Conservation (phyloP, 2,797 vertebrate genomes). For the Gallinago solitaria region DNA sequence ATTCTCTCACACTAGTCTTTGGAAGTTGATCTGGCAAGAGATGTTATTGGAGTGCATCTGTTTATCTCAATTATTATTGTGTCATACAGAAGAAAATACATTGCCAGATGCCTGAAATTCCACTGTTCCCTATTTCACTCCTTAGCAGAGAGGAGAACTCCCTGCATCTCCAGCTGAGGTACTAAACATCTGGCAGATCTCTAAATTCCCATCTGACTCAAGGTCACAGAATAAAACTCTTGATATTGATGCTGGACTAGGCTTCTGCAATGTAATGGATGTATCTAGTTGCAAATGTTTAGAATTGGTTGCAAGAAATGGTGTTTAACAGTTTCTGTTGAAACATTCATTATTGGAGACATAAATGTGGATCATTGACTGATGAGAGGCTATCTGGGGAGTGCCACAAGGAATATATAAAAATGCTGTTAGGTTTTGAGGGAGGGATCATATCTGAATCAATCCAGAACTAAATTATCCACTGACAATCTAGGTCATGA, state of each 20-base stretch:
- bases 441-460: neutral
- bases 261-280: neutral
- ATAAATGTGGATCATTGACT: neutral
- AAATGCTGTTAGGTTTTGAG: neutral
- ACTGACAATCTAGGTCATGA: neutral
- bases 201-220: neutral
- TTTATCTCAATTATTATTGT: slow-evolving; percentile 37
- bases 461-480: neutral
- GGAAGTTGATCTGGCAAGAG: neutral
- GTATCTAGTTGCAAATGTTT: neutral
- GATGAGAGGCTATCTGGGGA: neutral
- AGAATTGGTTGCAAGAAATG: neutral
- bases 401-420: neutral
- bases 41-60: neutral
- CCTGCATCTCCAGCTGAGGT: neutral
- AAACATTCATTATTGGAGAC: neutral
- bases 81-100: slow-evolving; percentile 4
- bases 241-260: neutral
- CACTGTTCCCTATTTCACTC: neutral
- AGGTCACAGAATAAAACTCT: neutral
- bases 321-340: neutral
- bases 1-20: neutral
- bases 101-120: slow-evolving; percentile 52
- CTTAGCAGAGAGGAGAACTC: neutral
- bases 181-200: slow-evolving; percentile 12